Evolutionary conservation across 1,140 invertebrate genomes (phyloP).

Genomic region (Cryptotermes secundus): DNA sequence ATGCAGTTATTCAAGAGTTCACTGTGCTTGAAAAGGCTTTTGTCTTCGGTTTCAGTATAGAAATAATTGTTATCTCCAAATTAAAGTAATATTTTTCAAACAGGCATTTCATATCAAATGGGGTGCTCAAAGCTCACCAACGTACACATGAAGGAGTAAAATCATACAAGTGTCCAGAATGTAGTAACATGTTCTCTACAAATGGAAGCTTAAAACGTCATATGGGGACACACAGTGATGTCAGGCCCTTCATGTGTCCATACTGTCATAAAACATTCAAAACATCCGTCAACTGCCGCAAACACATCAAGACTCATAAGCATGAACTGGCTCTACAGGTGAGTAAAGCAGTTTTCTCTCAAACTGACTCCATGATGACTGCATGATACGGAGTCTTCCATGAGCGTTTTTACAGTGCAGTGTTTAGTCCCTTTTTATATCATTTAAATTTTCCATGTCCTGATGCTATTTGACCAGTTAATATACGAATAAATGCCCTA

Average conservation of each 20-base stretch:
- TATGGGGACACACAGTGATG: conserved; percentile 56
- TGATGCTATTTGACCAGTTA: too few species aligned
- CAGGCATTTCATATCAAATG: conserved; percentile 60
- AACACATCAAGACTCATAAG: conserved; percentile 70
- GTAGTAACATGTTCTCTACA: conserved; percentile 58
- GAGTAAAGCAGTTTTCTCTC: conserved; percentile 33
- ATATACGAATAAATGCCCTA: too few species aligned
- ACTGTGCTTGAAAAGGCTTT: too few species aligned
- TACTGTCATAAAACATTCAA: conserved; percentile 74
- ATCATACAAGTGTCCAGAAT: conserved; percentile 50
- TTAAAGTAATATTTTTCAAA: conserved; percentile 32
- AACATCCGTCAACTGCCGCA: conserved; percentile 63
- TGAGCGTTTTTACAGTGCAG: too few species aligned
- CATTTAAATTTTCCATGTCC: too few species aligned
- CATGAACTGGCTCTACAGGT: conserved; percentile 51
- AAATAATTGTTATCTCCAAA: background rate
- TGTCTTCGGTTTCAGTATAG: too few species aligned
- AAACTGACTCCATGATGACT: too few species aligned
- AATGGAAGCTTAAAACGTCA: conserved; percentile 66
- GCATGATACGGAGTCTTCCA: too few species aligned
- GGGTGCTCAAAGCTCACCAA: conserved; percentile 63
- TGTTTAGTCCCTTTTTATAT: too few species aligned
- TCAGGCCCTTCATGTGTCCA: conserved; percentile 66
- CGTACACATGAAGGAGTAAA: conserved; percentile 57
- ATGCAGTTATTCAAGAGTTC: too few species aligned